Conservation (phyloP, 2,797 vertebrate genomes). For the Artibeus jamaicensis region DNA sequence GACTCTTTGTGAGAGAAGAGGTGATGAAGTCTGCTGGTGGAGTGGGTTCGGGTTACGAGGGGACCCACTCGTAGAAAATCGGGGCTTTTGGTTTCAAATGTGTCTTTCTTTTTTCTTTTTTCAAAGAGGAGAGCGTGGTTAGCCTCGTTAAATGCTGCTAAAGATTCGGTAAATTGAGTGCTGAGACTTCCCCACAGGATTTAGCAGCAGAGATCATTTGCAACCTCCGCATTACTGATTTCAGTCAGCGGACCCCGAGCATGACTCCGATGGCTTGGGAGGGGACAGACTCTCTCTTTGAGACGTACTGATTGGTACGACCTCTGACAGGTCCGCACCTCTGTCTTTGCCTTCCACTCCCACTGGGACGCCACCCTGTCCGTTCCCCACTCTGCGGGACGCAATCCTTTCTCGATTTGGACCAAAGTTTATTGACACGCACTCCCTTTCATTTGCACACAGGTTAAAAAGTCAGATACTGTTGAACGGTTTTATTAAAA, state of each 20-base stretch:
- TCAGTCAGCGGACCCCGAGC: neutral
- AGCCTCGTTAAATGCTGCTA: neutral
- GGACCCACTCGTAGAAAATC: neutral
- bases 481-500: neutral
- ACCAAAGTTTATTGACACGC: neutral
- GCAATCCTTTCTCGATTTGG: neutral
- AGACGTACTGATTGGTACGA: neutral
- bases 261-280: neutral
- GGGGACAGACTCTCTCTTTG: neutral
- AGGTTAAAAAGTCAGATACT: neutral
- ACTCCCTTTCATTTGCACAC: neutral
- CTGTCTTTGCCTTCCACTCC: neutral
- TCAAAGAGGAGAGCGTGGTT: neutral
- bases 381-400: neutral
- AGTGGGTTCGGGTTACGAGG: neutral
- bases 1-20: neutral
- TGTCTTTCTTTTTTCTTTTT: neutral
- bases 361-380: neutral
- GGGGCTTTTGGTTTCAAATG: neutral
- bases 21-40: neutral
- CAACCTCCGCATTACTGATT: neutral
- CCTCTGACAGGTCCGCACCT: no score
- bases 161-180: neutral
- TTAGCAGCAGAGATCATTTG: neutral
- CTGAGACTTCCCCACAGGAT: neutral